These are phyloP conservation scores for Malthinus seriepunctatus DNA, from an alignment of 2,888 invertebrate genomes.

Conservation along the genomic window DNA sequence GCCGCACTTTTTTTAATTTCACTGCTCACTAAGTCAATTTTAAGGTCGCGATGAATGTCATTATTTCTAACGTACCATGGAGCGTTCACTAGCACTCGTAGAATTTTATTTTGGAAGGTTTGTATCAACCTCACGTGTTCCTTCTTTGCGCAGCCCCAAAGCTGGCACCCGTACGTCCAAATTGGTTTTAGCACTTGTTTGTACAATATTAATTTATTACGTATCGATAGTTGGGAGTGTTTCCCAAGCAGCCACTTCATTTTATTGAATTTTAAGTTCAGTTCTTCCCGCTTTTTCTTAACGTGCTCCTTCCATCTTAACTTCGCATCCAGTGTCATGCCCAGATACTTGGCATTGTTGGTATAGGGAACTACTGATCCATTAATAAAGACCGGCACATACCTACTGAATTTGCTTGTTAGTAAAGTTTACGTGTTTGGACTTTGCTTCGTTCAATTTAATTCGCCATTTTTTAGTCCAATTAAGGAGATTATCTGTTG, in stretches of 20 bases:
- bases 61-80: constrained; percentile 8
- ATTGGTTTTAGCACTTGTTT: constrained; percentile 19
- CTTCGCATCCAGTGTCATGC: constrained; percentile 14
- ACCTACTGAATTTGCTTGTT: too few relatives aligned
- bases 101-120: constrained; percentile 22
- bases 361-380: background rate
- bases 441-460: too few relatives aligned
- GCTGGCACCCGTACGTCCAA: constrained; percentile 20
- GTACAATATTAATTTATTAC: constrained; percentile 18
- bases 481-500: too few relatives aligned
- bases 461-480: too few relatives aligned
- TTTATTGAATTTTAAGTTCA: constrained; percentile 21
- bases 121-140: constrained; percentile 5
- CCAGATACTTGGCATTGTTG: constrained; percentile 13
- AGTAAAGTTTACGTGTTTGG: too few relatives aligned
- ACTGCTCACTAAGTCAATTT: too few relatives aligned
- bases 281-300: constrained; percentile 27
- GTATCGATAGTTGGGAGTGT: constrained; percentile 16
- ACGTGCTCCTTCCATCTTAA: constrained; percentile 29
- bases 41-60: too few relatives aligned
- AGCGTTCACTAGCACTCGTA: constrained; percentile 16
- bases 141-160: constrained; percentile 15
- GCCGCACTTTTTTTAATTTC: too few relatives aligned
- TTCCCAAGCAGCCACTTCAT: constrained; percentile 25
- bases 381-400: too few relatives aligned